A percentile compares a stretch with the other conserved stretches of the same genome.
These are phyloP conservation scores for Ciconia nigra DNA, from an alignment of 2,797 vertebrate species.

Conservation along the genomic window DNA sequence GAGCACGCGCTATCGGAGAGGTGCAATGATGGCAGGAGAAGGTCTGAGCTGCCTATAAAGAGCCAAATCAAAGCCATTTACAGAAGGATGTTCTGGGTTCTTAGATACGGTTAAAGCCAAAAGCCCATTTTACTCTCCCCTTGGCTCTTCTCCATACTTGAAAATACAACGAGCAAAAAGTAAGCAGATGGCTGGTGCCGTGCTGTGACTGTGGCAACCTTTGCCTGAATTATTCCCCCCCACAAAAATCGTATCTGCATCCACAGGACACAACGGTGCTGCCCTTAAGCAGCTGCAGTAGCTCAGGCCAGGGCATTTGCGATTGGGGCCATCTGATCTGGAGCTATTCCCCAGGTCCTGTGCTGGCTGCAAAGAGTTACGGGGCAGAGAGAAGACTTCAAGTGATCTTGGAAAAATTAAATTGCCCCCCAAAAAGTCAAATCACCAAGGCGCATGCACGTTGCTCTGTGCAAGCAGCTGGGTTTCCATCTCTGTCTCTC, in stretches of 20 bases:
- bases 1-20: neutral
- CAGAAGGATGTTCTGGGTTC: neutral
- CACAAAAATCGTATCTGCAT: neutral
- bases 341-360: neutral
- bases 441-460: rapidly evolving
- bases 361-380: neutral
- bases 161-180: neutral
- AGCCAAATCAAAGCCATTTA: neutral
- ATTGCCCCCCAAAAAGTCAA: neutral
- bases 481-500: neutral
- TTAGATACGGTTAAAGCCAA: neutral
- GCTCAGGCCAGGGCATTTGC: neutral
- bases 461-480: neutral
- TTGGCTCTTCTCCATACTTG: neutral
- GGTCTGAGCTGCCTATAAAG: neutral
- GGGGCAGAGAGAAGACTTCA: neutral
- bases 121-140: neutral
- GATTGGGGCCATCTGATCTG: no score
- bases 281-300: neutral
- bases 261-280: neutral
- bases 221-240: neutral
- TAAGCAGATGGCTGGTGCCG: neutral
- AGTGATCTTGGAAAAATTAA: neutral
- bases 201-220: neutral
- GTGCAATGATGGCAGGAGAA: neutral